Percentiles rank a stretch among this genome's conserved stretches.
These are phyloP conservation scores for Macropus fuliginosus DNA, from an alignment of 2,797 vertebrate species.

Conservation along the genomic window DNA sequence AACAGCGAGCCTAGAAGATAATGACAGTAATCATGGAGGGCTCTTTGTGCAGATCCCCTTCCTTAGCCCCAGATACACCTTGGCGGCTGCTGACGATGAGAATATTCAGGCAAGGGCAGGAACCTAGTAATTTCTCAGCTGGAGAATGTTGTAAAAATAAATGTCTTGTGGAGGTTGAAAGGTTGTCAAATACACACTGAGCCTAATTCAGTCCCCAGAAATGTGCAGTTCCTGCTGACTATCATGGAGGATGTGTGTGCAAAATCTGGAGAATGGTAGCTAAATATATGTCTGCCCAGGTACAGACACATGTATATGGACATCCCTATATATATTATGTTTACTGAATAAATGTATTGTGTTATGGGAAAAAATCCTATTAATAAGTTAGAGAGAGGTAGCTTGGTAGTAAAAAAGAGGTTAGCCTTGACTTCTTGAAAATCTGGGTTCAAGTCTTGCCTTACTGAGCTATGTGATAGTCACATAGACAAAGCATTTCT, in stretches of 20 bases:
- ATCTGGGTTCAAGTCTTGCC: neutral
- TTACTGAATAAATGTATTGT: neutral
- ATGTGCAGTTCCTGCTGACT: slow-evolving; percentile 54
- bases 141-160: slow-evolving; percentile 76
- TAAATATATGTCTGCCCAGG: neutral
- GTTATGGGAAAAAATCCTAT: neutral
- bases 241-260: slow-evolving; percentile 7
- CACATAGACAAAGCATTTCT: neutral
- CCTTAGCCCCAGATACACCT: slow-evolving; percentile 36
- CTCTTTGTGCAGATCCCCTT: neutral
- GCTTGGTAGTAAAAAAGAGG: neutral
- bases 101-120: slow-evolving; percentile 49
- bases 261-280: neutral
- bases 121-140: slow-evolving; percentile 75
- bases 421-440: neutral
- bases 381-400: neutral
- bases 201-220: slow-evolving; percentile 74
- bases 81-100: slow-evolving; percentile 44
- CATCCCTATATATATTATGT: neutral
- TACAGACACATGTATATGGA: neutral
- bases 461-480: neutral
- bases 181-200: slow-evolving; percentile 78
- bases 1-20: neutral
- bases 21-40: neutral
- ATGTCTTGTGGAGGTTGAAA: slow-evolving; percentile 74